Evolutionary conservation across 2,113 vertebrate genomes (phyloP).

Genomic region (Todiramphus saurophagus): DNA sequence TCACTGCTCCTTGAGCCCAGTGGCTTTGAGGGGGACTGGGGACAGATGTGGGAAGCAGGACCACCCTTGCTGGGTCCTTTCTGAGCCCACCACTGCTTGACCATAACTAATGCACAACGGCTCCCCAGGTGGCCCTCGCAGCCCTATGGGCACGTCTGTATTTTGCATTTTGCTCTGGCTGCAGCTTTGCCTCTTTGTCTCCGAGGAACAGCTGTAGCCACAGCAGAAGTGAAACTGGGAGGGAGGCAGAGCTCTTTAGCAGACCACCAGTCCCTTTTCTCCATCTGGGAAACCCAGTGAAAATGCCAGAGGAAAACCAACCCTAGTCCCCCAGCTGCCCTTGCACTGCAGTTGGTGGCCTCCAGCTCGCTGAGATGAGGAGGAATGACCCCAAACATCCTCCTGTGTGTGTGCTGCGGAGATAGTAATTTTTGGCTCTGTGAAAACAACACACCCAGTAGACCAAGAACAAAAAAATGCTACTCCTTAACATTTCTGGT

Average conservation of each 20-base stretch:
- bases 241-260: not conserved
- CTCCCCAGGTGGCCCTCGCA: accelerated
- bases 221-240: accelerated
- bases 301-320: not conserved
- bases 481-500: not conserved
- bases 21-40: not conserved
- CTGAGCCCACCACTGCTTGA: accelerated
- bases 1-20: not conserved
- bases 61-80: not conserved
- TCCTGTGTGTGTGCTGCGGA: not conserved
- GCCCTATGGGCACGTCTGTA: accelerated
- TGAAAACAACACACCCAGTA: not conserved
- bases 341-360: not conserved
- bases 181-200: not conserved
- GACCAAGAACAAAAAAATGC: not conserved
- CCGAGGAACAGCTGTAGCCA: not conserved
- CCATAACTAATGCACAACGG: not conserved
- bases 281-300: not conserved
- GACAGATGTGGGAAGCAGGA: not conserved
- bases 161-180: not conserved
- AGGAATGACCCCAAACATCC: not conserved
- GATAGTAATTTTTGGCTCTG: not conserved
- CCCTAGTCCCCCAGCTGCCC: accelerated
- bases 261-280: not conserved
- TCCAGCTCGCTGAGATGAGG: not conserved